A percentile compares a stretch with the other conserved stretches of the same genome.
phyloP scores from a whole-genome alignment of 2,113 vertebrate genomes.

The Anoplopoma fimbria region DNA sequence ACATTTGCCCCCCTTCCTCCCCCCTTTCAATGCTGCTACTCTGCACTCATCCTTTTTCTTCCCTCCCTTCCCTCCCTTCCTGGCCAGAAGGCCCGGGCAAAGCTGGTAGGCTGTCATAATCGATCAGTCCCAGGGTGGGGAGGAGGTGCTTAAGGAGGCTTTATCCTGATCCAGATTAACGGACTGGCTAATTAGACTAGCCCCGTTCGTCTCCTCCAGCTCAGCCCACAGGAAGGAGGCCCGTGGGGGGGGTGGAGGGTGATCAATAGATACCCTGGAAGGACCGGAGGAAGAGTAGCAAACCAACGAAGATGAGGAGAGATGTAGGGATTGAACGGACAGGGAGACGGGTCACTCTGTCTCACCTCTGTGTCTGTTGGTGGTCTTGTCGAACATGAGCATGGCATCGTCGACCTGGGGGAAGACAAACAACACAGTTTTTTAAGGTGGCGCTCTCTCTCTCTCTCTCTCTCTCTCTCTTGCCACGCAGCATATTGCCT shows the following conservation, averaged over 20 bases:
- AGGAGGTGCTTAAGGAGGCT: conserved; percentile 82
- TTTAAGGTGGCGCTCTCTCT: conserved; percentile 46
- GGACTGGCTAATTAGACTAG: conserved; percentile 85
- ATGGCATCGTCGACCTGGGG: conserved; percentile 98
- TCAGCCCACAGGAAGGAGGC: conserved; percentile 79
- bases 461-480: conserved; percentile 24
- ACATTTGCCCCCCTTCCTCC: conserved; percentile 46
- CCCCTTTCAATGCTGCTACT: conserved; percentile 40
- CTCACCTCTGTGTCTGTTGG: conserved; percentile 98
- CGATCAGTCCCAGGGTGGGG: conserved; percentile 81
- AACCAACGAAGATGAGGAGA: conserved; percentile 56
- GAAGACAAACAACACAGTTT: conserved; percentile 66
- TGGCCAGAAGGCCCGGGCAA: conserved; percentile 73
- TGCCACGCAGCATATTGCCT: conserved; percentile 76
- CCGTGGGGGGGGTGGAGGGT: conserved; percentile 57
- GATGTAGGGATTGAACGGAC: conserved; percentile 3
- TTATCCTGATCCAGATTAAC: conserved; percentile 87
- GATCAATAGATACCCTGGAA: conserved; percentile 76
- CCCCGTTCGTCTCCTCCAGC: conserved; percentile 74
- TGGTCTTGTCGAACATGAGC: conserved; percentile 99
- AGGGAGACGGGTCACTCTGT: conserved; percentile 21
- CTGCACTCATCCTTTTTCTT: conserved; percentile 63
- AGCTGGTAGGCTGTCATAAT: conserved; percentile 84
- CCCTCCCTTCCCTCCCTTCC: conserved; percentile 50
- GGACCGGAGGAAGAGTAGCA: conserved; percentile 31